phyloP scores from a whole-genome alignment of 2,797 vertebrate genomes.

The Scarus forsteni region DNA sequence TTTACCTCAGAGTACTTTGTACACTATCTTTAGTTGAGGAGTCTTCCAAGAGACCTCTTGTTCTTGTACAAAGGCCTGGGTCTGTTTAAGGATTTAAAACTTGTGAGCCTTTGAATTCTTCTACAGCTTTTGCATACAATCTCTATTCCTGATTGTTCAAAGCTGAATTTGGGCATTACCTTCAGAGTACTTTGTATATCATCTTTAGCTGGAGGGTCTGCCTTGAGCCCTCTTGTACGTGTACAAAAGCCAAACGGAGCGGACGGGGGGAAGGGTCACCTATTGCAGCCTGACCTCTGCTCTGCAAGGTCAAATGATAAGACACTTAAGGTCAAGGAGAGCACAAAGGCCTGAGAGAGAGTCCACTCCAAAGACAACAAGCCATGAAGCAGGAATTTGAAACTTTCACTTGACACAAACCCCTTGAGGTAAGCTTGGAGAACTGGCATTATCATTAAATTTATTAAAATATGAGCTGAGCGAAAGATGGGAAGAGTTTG shows the following conservation, averaged over 20 bases:
- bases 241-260: constrained; percentile 59
- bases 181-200: constrained; percentile 51
- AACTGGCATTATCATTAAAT: constrained; percentile 41
- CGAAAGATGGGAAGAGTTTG: constrained; percentile 32
- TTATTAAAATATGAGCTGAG: constrained; percentile 22
- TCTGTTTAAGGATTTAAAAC: background rate
- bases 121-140: background rate
- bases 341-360: constrained; percentile 70
- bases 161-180: constrained; percentile 16
- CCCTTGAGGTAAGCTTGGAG: constrained; percentile 50
- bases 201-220: constrained; percentile 57
- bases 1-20: background rate
- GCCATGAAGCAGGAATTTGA: constrained; percentile 66
- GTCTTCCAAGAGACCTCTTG: background rate
- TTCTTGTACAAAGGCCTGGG: background rate
- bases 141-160: constrained; percentile 12
- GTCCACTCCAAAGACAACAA: constrained; percentile 77
- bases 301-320: constrained; percentile 76
- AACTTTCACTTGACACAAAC: constrained; percentile 59
- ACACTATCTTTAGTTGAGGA: background rate
- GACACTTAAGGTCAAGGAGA: constrained; percentile 79
- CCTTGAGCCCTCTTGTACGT: constrained; percentile 62
- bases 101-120: background rate
- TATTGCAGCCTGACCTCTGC: constrained; percentile 76
- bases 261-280: constrained; percentile 68